Base-by-base conservation (phyloP, 2,888 invertebrate genomes). In the Microctonus hyperodae region DNA sequence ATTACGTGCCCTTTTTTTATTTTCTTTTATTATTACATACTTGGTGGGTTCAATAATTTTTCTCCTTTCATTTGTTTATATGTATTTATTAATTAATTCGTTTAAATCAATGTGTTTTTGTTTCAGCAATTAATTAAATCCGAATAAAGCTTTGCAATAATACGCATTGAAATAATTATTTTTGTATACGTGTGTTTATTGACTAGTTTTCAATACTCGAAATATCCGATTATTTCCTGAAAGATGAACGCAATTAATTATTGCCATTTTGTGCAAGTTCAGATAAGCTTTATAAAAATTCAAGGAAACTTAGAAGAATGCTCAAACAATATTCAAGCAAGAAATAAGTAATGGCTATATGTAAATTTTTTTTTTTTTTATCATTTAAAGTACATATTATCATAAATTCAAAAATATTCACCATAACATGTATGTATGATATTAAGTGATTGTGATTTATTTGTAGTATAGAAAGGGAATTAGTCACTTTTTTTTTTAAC, bases 101-200 rank as follows among this genome's bases (percentile, higher is more conserved):
- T 25, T 55, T 16, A 23, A n/a, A n/a, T n/a, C n/a, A n/a, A n/a
- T n/a, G n/a, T n/a, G n/a, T 58, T 40, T 16, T 5, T 60, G 33
- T 11, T 57, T 23, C 31, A 63, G 55, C 55, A 44, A 13, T 64
- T 59, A 0, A n/a, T 28, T 22, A 55, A 31, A 35, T 31, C 33
- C 64, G 64, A 57, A 57, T 50, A 57, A 64, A 64, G 64, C 64
- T 33, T 50, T 44, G n/a, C 20, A 9, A 44, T 7, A 6, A 44
- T 1, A 7, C 44, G 16, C 16, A 44, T 63, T 55, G 55, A 55
- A 55, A 25, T 25, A 13, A 23, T 7, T n/a, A 55, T 55, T 28
- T 31, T 28, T n/a, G 1, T 50, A 50, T 64, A 56, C 55, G 44
- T 55, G 56, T 55, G 13, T 64, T 64, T 4, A 59, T 59, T 59